Evolutionary conservation across 2,888 invertebrate genomes (phyloP), one percentile per base, ranked within the genome.

Genomic region (Drosophila nigricruria): DNA sequence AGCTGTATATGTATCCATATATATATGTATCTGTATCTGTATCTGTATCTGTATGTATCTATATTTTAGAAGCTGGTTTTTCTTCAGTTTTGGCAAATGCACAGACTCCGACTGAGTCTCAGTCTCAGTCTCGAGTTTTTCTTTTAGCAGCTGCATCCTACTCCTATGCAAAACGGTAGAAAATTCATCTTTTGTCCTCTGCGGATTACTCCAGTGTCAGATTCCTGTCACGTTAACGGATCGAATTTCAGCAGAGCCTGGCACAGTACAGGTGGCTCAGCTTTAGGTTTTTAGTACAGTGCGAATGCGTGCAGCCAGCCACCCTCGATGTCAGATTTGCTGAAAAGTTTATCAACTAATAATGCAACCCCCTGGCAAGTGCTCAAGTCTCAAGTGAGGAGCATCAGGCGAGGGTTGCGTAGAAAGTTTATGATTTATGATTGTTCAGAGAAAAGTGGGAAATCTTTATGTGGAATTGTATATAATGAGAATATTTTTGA

Each of bases 271-370:
- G 77, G 78, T 77, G 75, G 78, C 61, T 47, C 63, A 40, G 54
- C 49, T 23, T 66, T 30, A 56, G 61, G 56, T 59, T 71, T 66
- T 59, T 40, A 30, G 20, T 30, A 32, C 34, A 42, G 38, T 59
- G 47, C n/a, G n/a, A 47, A 54, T 42, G 49, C 30, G 30, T 16
- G n/a, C 34, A 74, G 62, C 70, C 34, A 74, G 62, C 70, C 77
- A 70, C 66, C 70, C 67, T 70, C 60, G 27, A 38, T 47, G 53
- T 60, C 53, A 53, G 49, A 62, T 63, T 77, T 77, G 77, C 32
- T 74, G 61, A 68, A 70, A 79, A 80, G 61, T 73, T 79, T 70
- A 58, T 53, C 57, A 77, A 80, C 80, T 79, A 80, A 77, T 79
- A 79, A 79, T 66, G 71, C 79, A 80, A 74, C 78, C 78, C 66